Evolutionary conservation across 2,113 vertebrate genomes (phyloP).

Genomic region (Prolemur simus): DNA sequence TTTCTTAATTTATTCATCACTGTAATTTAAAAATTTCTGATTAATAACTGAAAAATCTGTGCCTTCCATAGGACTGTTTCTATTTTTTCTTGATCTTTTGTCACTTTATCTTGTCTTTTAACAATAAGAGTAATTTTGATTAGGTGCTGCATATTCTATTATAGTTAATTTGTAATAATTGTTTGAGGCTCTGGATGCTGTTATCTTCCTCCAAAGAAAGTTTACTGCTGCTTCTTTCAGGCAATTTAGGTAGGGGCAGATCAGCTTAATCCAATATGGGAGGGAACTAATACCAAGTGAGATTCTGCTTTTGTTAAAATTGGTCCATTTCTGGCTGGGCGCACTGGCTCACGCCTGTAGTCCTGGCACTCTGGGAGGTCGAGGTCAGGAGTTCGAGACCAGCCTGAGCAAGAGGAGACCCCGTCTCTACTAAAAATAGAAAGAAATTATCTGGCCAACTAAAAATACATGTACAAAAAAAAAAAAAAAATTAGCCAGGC

Average conservation of each 20-base stretch:
- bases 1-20: not conserved
- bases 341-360: too few species aligned
- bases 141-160: not conserved
- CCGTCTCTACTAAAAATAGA: too few species aligned
- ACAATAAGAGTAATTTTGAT: not conserved
- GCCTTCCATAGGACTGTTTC: not conserved
- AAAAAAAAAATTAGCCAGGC: too few species aligned
- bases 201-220: not conserved
- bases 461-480: too few species aligned
- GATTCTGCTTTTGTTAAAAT: not conserved
- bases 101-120: not conserved
- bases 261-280: not conserved
- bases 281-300: not conserved
- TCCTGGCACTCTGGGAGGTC: too few species aligned
- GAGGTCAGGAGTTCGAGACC: too few species aligned
- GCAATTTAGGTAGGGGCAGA: not conserved
- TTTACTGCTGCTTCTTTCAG: not conserved
- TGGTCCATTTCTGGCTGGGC: not conserved
- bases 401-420: too few species aligned
- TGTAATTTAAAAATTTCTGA: constrained; percentile 27
- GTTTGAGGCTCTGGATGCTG: not conserved
- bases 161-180: not conserved
- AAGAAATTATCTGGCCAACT: too few species aligned
- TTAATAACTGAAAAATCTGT: not conserved
- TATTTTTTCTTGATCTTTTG: not conserved